Evolutionary conservation across 2,888 invertebrate genomes (phyloP), one percentile per base, ranked within the genome.

Genomic region (Apamea crenata): DNA sequence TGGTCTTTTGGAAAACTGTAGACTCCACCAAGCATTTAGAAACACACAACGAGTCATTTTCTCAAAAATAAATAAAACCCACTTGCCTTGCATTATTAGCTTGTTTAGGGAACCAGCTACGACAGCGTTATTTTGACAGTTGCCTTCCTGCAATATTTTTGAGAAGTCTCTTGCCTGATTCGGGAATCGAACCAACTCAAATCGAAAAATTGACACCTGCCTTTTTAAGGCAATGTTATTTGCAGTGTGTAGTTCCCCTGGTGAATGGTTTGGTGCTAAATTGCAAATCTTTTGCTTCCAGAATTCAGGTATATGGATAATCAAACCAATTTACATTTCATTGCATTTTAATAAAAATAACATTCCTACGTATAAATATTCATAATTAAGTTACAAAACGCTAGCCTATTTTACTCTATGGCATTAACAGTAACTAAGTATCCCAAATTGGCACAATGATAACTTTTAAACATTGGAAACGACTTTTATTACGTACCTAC

Each of bases 271-370:
- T 21, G 8, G 21, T 53, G 21, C 53, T 53, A 53, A 53, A 53
- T 21, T 53, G 21, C 21, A 53, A 53, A 21, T 53, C 21, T 53
- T 8, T 21, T 21, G 53, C 21, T 21, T 53, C 53, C 21, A 36
- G 7, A 3, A 25, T 50, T 50, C 29, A 29, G 70, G 32, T 10
- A 53, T 36, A 70, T 56, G n/a, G 6, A 36, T 59, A 80, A 77
- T 75, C 14, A 82, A 78, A 86, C 74, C 78, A 83, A 78, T 79
- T 75, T 63, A 70, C 65, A 81, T 93, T 94, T 94, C 86, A 83
- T 89, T 82, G 86, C 84, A 88, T 93, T 96, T 96, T 96, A 96
- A 92, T 96, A 94, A 95, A 95, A 96, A 95, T 95, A 95, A 95
- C 94, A 89, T 94, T 92, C 80, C 95, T 96, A 96, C 94, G 91